Conservation (phyloP, 2,113 vertebrate genomes). For the Sterrhoptilus dennistouni region DNA sequence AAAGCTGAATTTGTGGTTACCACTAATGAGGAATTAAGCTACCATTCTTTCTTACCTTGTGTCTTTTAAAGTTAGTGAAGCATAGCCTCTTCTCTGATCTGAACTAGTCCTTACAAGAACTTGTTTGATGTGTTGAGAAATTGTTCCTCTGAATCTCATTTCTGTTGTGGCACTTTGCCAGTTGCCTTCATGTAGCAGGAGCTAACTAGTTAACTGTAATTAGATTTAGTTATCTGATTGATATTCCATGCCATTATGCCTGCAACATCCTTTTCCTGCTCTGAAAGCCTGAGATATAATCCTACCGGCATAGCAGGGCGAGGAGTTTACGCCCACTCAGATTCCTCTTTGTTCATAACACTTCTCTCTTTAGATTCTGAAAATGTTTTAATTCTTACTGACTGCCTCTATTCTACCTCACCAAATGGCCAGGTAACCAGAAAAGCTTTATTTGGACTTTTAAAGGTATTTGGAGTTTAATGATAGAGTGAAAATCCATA, state of each 20-base stretch:
- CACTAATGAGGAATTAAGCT: background rate
- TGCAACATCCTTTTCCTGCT: conserved; percentile 49
- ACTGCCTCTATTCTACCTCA: background rate
- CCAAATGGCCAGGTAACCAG: background rate
- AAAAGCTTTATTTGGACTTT: background rate
- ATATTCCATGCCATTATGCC: conserved; percentile 9
- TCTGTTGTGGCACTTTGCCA: background rate
- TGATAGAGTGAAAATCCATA: background rate
- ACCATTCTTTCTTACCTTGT: background rate
- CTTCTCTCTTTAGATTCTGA: background rate
- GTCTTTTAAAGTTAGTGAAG: background rate
- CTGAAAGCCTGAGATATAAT: conserved; percentile 12
- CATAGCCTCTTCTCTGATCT: background rate
- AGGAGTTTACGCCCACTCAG: conserved; percentile 22
- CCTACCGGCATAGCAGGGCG: background rate
- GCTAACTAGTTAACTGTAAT: background rate
- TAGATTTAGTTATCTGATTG: conserved; percentile 34
- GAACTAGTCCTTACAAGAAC: background rate
- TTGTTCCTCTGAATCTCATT: background rate
- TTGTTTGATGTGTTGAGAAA: background rate
- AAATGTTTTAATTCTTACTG: background rate
- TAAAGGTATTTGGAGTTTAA: background rate
- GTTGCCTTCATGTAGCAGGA: background rate
- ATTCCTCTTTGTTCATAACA: background rate
- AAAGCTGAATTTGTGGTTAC: background rate